Evolutionary conservation across 2,888 invertebrate species (phyloP).

Genomic region (Meghimatium bilineatum): DNA sequence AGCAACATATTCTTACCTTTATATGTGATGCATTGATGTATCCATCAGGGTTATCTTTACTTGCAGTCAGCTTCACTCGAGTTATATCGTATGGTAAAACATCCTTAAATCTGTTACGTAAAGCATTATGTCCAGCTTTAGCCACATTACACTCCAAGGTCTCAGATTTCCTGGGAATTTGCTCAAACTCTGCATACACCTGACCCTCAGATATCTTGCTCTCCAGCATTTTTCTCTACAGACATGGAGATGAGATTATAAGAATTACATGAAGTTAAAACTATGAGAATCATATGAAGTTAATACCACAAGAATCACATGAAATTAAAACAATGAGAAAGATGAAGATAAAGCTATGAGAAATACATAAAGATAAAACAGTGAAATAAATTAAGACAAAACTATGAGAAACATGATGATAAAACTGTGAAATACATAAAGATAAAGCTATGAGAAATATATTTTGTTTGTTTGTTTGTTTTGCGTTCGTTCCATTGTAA

Average conservation of each 20-base stretch:
- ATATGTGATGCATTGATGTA: conserved; percentile 96
- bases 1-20: conserved; percentile 80
- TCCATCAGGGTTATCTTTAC: conserved; percentile 88
- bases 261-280: too few relatives aligned
- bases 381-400: not conserved
- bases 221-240: conserved; percentile 71
- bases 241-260: not conserved
- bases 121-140: conserved; percentile 83
- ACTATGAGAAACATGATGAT: too few relatives aligned
- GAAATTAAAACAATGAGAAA: not conserved
- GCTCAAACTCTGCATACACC: conserved; percentile 86
- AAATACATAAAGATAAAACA: too few relatives aligned
- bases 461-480: too few relatives aligned
- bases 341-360: not conserved
- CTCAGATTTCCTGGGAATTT: conserved; percentile 85
- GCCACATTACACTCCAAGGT: conserved; percentile 79
- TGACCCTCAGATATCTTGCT: conserved; percentile 73
- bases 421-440: too few relatives aligned
- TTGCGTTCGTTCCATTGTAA: too few relatives aligned
- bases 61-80: conserved; percentile 88
- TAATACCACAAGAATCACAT: too few relatives aligned
- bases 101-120: conserved; percentile 82
- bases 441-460: not conserved
- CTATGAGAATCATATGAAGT: too few relatives aligned
- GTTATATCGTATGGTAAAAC: conserved; percentile 94